Evolutionary conservation across 2,113 vertebrate species (phyloP), one percentile per base, ranked within the genome.

Genomic region (Trogon surrucura): DNA sequence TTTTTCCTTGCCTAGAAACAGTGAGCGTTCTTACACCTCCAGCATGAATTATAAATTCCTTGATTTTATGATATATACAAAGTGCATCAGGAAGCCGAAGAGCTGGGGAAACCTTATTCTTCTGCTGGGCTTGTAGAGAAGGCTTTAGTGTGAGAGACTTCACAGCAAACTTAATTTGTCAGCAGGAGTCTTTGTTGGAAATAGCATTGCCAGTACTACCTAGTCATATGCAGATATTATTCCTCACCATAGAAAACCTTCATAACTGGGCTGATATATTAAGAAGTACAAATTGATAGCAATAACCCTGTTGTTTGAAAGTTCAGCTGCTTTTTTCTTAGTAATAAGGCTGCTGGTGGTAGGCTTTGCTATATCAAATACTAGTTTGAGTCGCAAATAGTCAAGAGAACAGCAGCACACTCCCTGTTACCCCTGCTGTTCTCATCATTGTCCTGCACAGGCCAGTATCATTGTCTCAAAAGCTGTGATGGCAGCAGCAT

Each of bases 1-100:
- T 11, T 88, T 93, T 86, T 66, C 38, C 73, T 92, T 73, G 64
- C 56, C 77, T 80, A 78, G 73, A 88, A 97, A 92, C 53, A 78
- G 64, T 27, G 56, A 93, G 21, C 36, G 16, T 67, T 93, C 53
- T 70, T 79, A 74, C 30, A 84, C 36, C 38, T 78, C 73, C 73
- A 93, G 72, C 45, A 75, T 61, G 56, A 90, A 88, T 83, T 74
- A 64, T 45, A 86, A 86, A 92, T 67, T 66, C 53, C 12, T 21
- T 74, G n/a, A 62, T 56, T 85, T 90, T 83, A 80, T 58, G 16
- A 57, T 32, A 50, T 11, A 29, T n/a, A 80, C 25, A 34, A 83
- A 83, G n/a, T n/a, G 26, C 21, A 74, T 86, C 73, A 80, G 2
- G 30, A 84, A 6, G 29, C 1, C 62, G 60, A 86, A 86, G 23